These are phyloP conservation scores for Hydrozoanthus gracilis DNA, from an alignment of 92 coral and sea anemone species.

Conservation along the genomic window DNA sequence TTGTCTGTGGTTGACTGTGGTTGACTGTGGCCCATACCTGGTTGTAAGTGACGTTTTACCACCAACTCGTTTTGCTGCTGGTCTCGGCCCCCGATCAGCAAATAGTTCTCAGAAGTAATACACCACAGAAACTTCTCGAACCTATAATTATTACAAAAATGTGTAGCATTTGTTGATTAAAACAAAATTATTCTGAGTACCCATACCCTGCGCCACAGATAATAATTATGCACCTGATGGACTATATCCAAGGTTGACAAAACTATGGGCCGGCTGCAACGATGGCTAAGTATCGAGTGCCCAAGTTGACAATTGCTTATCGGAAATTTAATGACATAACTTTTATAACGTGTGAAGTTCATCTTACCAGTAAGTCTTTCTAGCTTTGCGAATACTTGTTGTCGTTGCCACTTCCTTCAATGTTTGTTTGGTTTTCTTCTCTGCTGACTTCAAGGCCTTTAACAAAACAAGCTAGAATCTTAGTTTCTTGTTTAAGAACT, in stretches of 20 bases:
- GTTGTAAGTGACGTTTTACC: slow-evolving; percentile 86
- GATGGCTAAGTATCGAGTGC: too few relatives aligned
- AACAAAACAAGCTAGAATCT: slow-evolving; percentile 3
- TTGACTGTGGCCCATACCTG: slow-evolving; percentile 76
- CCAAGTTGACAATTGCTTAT: too few relatives aligned
- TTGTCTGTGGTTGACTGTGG: too few relatives aligned
- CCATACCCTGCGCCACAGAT: neutral
- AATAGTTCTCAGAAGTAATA: slow-evolving; percentile 92
- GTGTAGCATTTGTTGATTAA: neutral
- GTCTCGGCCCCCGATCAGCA: slow-evolving; percentile 96
- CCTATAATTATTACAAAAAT: slow-evolving; percentile 51
- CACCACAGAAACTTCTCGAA: slow-evolving; percentile 97
- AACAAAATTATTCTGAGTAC: neutral
- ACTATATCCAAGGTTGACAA: too few relatives aligned
- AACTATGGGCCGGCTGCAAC: too few relatives aligned
- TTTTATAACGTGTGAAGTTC: too few relatives aligned
- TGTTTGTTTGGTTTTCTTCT: slow-evolving; percentile 91
- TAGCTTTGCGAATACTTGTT: slow-evolving; percentile 92
- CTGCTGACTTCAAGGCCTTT: slow-evolving; percentile 95
- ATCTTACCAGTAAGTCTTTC: slow-evolving; percentile 92
- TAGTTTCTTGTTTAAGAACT: neutral
- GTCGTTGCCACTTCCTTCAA: slow-evolving; percentile 96
- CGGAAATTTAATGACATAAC: too few relatives aligned
- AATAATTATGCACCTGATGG: neutral
- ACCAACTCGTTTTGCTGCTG: slow-evolving; percentile 98